Evolutionary conservation across 2,888 invertebrate species (phyloP).

Genomic region (Yponomeuta malinellus): DNA sequence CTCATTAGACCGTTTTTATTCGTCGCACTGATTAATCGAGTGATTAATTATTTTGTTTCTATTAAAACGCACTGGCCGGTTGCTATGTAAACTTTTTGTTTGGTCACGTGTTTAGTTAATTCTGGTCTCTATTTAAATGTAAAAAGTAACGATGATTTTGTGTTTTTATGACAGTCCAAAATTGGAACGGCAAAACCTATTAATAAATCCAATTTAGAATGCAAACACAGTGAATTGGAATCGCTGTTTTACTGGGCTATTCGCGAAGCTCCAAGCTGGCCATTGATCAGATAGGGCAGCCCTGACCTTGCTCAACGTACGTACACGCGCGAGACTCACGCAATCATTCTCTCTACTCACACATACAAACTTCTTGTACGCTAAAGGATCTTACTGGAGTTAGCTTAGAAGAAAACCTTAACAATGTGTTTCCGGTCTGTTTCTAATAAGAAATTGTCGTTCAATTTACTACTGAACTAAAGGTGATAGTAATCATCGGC

Average conservation of each 20-base stretch:
- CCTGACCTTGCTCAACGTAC: conserved; percentile 72
- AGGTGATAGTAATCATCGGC: not conserved
- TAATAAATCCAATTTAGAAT: no score
- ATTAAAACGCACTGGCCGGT: conserved; percentile 49
- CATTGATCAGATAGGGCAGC: conserved; percentile 67
- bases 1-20: conserved; percentile 75
- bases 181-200: not conserved
- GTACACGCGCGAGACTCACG: conserved; percentile 38
- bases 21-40: conserved; percentile 74
- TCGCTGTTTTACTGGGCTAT: not conserved
- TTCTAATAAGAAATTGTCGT: not conserved
- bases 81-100: conserved; percentile 39
- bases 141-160: conserved; percentile 24
- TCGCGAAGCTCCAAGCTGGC: conserved; percentile 57
- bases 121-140: conserved; percentile 1
- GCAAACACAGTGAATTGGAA: not conserved
- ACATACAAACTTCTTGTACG: not conserved
- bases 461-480: not conserved
- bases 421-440: not conserved
- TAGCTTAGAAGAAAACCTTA: not conserved
- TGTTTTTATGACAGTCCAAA: not conserved
- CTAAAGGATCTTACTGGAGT: not conserved
- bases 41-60: conserved; percentile 72
- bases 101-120: conserved; percentile 32
- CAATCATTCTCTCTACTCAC: not conserved